Base-by-base conservation (phyloP, 2,888 invertebrate genomes). In the Caenorhabditis imperialis region DNA sequence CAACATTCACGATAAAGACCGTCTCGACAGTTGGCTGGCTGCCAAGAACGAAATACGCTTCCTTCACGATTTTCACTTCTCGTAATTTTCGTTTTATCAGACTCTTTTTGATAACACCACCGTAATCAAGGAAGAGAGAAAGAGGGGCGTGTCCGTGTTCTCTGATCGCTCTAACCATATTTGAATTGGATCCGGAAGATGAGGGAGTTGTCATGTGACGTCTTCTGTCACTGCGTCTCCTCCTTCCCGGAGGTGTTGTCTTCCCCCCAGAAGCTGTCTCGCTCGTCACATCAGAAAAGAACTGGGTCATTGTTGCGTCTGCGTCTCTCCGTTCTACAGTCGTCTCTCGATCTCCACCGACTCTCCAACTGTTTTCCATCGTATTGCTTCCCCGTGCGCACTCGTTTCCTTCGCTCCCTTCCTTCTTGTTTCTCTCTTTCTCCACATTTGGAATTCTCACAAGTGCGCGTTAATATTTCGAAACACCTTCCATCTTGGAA, bases 251-350 rank as follows among this genome's bases (percentile, higher is more conserved):
- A 12, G 18, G 22, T 47, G 33, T 25, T 42, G 33, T 63, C 45
- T 27, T 65, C 45, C 33, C 20, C 20, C 55, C 22, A 16, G 25
- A 12, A 30, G n/a, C 44, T 54, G 44, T 51, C 65, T 58, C 44
- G 30, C 37, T 22, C 38, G 23, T n/a, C 33, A 33, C 30, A 27
- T 30, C 30, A 30, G 40, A 50, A 40, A 57, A 65, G 50, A 65
- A 65, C 55, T 65, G 65, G 65, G 65, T 65, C 65, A 65, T 48
- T 5, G 37, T 20, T 22, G 38, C 20, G 14, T 60, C 60, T 60
- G 33, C 25, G 27, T 37, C 44, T 61, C 70, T 57, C n/a, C 16
- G n/a, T 16, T 16, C 37, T 42, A n/a, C n/a, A n/a, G n/a, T n/a
- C n/a, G n/a, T n/a, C n/a, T n/a, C n/a, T n/a, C n/a, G n/a, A n/a